Conservation (phyloP, 2,888 invertebrate species). For the Cosmopolites sordidus region DNA sequence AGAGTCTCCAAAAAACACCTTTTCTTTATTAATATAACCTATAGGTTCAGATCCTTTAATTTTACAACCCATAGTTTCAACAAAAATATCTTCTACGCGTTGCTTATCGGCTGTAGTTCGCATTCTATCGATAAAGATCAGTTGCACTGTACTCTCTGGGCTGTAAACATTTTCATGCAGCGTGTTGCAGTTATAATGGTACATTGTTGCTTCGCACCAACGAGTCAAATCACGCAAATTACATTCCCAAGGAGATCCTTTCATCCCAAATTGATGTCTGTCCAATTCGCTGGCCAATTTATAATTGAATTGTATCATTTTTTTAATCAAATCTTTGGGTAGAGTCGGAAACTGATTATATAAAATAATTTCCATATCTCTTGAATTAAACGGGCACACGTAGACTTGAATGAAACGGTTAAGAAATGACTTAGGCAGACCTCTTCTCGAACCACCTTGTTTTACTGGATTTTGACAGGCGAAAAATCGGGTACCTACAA, state of each 20-base stretch:
- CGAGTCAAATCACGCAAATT: slow-evolving; percentile 92
- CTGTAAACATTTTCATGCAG: slow-evolving; percentile 28
- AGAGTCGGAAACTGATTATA: slow-evolving; percentile 61
- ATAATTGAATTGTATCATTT: slow-evolving; percentile 77
- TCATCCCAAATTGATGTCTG: slow-evolving; percentile 65
- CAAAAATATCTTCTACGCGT: slow-evolving; percentile 57
- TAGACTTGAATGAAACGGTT: slow-evolving; percentile 95
- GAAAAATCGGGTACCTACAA: slow-evolving; percentile 75
- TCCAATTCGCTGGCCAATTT: slow-evolving; percentile 62
- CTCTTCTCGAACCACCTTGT: slow-evolving; percentile 94
- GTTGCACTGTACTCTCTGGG: slow-evolving; percentile 60
- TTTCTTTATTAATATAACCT: slow-evolving; percentile 56
- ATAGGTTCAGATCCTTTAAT: slow-evolving; percentile 55
- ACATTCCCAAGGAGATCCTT: slow-evolving; percentile 93
- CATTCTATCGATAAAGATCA: slow-evolving; percentile 87
- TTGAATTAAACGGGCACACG: slow-evolving; percentile 58
- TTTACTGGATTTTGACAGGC: slow-evolving; percentile 96
- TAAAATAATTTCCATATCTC: slow-evolving; percentile 66
- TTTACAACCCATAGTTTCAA: slow-evolving; percentile 50
- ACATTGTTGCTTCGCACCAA: slow-evolving; percentile 78
- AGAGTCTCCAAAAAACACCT: slow-evolving; percentile 65
- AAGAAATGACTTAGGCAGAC: slow-evolving; percentile 92
- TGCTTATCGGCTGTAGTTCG: slow-evolving; percentile 70
- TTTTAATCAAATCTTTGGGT: slow-evolving; percentile 56
- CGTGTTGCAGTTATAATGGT: slow-evolving; percentile 40